These are phyloP conservation scores for Drosophila sp. DNA, from an alignment of 1,140 invertebrate species.

Conservation along the genomic window DNA sequence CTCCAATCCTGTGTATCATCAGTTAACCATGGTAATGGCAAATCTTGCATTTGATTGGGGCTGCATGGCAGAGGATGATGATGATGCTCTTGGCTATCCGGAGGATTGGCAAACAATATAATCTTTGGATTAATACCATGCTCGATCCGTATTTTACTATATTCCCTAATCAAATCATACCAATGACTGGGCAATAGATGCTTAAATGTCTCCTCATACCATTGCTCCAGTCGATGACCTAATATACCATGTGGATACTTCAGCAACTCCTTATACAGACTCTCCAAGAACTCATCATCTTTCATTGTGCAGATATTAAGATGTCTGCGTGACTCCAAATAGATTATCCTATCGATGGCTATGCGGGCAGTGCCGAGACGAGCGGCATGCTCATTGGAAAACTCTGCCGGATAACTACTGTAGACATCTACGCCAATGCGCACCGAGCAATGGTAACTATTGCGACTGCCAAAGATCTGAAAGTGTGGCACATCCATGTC, in stretches of 20 bases:
- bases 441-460: constrained; percentile 56
- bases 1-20: constrained; percentile 62
- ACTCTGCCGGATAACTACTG: constrained; percentile 72
- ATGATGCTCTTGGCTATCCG: neutral
- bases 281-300: constrained; percentile 62
- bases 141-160: constrained; percentile 63
- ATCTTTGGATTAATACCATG: constrained; percentile 43
- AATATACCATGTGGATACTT: constrained; percentile 74
- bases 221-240: constrained; percentile 69
- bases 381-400: constrained; percentile 44
- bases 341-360: constrained; percentile 66
- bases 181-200: constrained; percentile 72
- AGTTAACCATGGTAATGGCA: constrained; percentile 46
- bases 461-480: constrained; percentile 36
- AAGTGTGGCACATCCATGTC: constrained; percentile 47
- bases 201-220: constrained; percentile 63
- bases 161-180: constrained; percentile 56
- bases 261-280: constrained; percentile 58
- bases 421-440: constrained; percentile 55
- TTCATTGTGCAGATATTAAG: constrained; percentile 44
- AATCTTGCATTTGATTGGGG: constrained; percentile 32
- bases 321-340: constrained; percentile 43
- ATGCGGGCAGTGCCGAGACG: constrained; percentile 49
- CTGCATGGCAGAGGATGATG: too few relatives aligned
- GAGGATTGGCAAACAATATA: constrained; percentile 69